Conservation (phyloP, 2,113 vertebrate genomes). For the Diadophis punctatus region DNA sequence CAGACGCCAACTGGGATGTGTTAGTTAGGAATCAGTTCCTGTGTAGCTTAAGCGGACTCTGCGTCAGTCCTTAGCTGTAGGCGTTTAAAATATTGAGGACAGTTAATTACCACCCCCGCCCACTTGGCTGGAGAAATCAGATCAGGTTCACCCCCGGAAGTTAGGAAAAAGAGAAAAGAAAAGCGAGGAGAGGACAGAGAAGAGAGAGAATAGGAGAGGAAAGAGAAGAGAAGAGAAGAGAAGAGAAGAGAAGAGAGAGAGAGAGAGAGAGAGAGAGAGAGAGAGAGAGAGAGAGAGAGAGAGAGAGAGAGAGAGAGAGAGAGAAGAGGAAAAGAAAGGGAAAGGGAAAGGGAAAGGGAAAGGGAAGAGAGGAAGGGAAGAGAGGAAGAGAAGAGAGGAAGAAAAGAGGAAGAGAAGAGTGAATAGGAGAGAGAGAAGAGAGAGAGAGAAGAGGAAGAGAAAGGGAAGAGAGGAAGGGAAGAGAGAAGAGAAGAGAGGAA, state of each 20-base stretch:
- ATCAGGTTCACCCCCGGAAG: neutral
- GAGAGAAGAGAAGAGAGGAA: too few species aligned
- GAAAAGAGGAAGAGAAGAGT: too few species aligned
- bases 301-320: neutral
- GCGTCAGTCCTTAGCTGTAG: neutral
- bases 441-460: fast-evolving
- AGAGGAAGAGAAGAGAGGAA: too few species aligned
- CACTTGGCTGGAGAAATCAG: neutral
- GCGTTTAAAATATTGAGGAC: neutral
- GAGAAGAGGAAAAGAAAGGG: too few species aligned
- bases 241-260: too few species aligned
- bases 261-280: too few species aligned
- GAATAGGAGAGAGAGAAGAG: too few species aligned
- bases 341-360: too few species aligned
- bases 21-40: neutral
- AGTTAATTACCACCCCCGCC: neutral
- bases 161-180: neutral
- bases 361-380: too few species aligned
- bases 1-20: neutral
- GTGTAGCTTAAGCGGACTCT: neutral
- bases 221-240: neutral
- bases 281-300: neutral
- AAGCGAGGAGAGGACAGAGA: neutral
- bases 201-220: too few species aligned
- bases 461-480: too few species aligned